phyloP scores from a whole-genome alignment of 1,140 invertebrate genomes.

The Pinna nobilis region DNA sequence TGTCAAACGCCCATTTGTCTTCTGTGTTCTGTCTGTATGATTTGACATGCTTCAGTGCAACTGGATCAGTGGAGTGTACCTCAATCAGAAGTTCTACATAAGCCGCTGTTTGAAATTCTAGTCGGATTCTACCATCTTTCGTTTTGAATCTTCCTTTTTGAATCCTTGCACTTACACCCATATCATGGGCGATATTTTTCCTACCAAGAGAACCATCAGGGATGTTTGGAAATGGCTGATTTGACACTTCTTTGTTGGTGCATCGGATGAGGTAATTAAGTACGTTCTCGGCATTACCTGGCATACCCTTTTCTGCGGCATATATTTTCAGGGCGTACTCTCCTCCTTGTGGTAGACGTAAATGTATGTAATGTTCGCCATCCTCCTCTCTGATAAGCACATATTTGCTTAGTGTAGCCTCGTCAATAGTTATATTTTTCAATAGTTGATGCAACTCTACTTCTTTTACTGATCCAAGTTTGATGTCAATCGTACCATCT shows the following conservation, averaged over 20 bases:
- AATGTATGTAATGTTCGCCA: slow-evolving; percentile 60
- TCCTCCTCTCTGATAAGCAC: slow-evolving; percentile 61
- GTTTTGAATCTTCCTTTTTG: slow-evolving; percentile 55
- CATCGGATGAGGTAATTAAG: slow-evolving; percentile 69
- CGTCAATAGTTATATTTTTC: slow-evolving; percentile 63
- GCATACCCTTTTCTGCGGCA: slow-evolving; percentile 59
- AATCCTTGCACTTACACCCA: slow-evolving; percentile 59
- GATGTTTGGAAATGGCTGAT: slow-evolving; percentile 65
- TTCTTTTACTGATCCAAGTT: slow-evolving; percentile 58
- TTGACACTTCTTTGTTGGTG: slow-evolving; percentile 41
- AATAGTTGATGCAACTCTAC: slow-evolving; percentile 63
- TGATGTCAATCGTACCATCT: slow-evolving; percentile 65
- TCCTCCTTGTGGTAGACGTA: slow-evolving; percentile 67
- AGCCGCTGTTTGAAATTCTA: slow-evolving; percentile 55
- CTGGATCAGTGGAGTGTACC: slow-evolving; percentile 59
- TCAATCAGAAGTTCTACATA: slow-evolving; percentile 64
- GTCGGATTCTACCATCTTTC: slow-evolving; percentile 52
- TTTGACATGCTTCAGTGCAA: slow-evolving; percentile 51
- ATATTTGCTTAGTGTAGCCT: slow-evolving; percentile 65
- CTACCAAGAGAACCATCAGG: slow-evolving; percentile 60
- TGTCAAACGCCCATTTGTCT: slow-evolving; percentile 62
- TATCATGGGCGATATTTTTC: slow-evolving; percentile 49
- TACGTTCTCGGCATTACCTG: slow-evolving; percentile 67
- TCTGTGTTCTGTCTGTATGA: slow-evolving; percentile 45
- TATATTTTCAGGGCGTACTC: slow-evolving; percentile 70